Percentiles rank a stretch among this genome's conserved stretches.
These are phyloP conservation scores for Kryptolebias marmoratus DNA, from an alignment of 2,113 vertebrate species.

Conservation along the genomic window DNA sequence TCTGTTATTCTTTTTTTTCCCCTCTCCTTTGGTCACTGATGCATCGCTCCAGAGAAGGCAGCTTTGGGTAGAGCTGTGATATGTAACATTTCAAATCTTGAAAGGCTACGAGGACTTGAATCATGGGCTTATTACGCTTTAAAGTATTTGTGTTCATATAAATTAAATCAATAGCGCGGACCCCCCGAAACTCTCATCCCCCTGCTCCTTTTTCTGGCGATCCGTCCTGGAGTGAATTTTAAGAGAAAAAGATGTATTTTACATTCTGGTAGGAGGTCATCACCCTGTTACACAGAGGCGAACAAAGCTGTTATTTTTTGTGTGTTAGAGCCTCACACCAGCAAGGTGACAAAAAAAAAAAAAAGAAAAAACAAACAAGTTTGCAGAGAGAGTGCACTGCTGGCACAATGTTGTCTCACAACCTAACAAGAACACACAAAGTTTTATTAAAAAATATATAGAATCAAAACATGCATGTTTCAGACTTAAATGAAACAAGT, in stretches of 20 bases:
- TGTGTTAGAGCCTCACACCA: conserved; percentile 43
- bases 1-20: conserved; percentile 48
- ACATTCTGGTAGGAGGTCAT: conserved; percentile 69
- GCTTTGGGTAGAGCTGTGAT: conserved; percentile 71
- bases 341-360: conserved; percentile 33
- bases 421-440: background rate
- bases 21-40: conserved; percentile 61
- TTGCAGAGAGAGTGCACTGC: background rate
- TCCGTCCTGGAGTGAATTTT: conserved; percentile 58
- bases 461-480: background rate
- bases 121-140: conserved; percentile 77
- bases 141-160: conserved; percentile 81
- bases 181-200: conserved; percentile 24
- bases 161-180: conserved; percentile 75
- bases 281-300: conserved; percentile 46
- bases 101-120: conserved; percentile 71
- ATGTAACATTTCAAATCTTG: conserved; percentile 78
- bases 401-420: background rate
- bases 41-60: conserved; percentile 56
- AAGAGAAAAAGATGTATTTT: conserved; percentile 58
- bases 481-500: no score
- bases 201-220: conserved; percentile 31
- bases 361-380: conserved; percentile 14
- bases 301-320: conserved; percentile 58
- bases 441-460: background rate